Conservation (phyloP, 2,113 vertebrate genomes). For the Myrmecophaga tridactyla region DNA sequence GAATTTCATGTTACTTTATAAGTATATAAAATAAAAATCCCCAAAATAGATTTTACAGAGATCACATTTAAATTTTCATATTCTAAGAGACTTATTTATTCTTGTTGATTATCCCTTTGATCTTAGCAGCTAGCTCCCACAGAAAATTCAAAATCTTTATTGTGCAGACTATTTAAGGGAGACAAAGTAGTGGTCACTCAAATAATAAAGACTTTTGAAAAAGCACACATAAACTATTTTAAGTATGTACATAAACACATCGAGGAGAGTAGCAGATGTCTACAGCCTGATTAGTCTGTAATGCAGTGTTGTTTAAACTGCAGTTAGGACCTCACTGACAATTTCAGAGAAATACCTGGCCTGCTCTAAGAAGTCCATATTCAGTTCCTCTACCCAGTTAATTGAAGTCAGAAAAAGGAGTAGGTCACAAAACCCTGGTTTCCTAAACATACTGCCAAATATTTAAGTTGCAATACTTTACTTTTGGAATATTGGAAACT, state of each 20-base stretch:
- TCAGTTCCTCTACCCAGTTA: neutral
- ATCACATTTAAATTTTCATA: neutral
- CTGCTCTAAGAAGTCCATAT: neutral
- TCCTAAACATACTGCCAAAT: neutral
- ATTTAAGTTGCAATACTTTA: neutral
- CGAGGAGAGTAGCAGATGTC: neutral
- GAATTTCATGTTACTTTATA: neutral
- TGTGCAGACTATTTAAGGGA: neutral
- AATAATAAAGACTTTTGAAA: neutral
- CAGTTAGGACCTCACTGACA: neutral
- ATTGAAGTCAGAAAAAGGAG: neutral
- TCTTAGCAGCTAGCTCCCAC: neutral
- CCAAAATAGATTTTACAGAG: neutral
- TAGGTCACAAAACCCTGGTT: neutral
- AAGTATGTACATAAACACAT: neutral
- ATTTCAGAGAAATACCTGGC: neutral
- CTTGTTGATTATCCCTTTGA: neutral
- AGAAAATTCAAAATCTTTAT: neutral
- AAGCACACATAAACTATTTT: neutral
- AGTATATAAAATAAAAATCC: neutral
- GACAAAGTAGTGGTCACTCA: neutral
- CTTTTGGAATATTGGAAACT: neutral
- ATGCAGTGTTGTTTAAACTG: neutral
- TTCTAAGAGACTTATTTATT: neutral
- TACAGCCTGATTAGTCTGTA: neutral